Evolutionary conservation across 2,113 vertebrate species (phyloP), one percentile per base, ranked within the genome.

Genomic region (Perognathus longimembris): DNA sequence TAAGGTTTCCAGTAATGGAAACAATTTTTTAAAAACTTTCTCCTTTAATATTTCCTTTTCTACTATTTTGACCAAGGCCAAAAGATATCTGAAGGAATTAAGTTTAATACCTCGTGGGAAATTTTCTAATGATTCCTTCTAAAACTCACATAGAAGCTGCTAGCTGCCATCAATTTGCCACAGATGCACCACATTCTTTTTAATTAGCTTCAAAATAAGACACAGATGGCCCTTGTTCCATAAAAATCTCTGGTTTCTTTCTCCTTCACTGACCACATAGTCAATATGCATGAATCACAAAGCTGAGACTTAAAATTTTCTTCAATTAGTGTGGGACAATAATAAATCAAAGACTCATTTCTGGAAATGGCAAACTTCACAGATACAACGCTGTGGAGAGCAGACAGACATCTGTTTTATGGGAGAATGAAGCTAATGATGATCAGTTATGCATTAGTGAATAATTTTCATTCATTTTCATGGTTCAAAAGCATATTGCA

Each of bases 231-330:
- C 36, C 59, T 83, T 96, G 85, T 93, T 96, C 92, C 83, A 90
- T 36, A 79, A 96, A 54, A 97, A 71, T 95, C 84, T 86, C 94
- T 93, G 75, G 91, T 92, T 97, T 94, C 80, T 96, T 97, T 96
- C 74, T 91, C 66, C 92, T 96, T 97, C 95, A 94, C 85, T 97
- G 95, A 95, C 93, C 76, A 88, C 70, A 91, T 63, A 97, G 92
- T 90, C 96, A 97, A 94, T 95, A 96, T 85, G 90, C 77, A 97
- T 30, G 64, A 96, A 97, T 96, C 93, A 94, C 54, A 92, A 92
- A 97, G 86, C 30, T 91, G 83, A 96, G 26, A 89, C 36, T 94
- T 94, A 93, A 85, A 75, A 92, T 96, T 96, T 97, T 94, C 73
- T 84, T 96, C 88, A 95, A 91, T 97, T 95, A 97, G 76, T 80